phyloP scores from a whole-genome alignment of 2,113 vertebrate genomes.

The Dendropsophus ebraccatus region DNA sequence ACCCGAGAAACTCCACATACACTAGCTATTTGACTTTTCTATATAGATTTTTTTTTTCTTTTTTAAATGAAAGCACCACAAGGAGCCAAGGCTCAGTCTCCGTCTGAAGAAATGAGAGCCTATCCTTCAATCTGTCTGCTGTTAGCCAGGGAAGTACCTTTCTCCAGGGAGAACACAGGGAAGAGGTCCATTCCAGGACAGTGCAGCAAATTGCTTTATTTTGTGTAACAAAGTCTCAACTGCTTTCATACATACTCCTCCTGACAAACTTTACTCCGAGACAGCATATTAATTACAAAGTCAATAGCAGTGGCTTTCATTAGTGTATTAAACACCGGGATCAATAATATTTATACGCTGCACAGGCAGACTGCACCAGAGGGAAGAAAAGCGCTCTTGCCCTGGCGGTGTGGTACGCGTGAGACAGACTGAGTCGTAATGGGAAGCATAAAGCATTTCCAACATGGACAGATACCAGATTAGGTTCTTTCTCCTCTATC shows the following conservation, averaged over 20 bases:
- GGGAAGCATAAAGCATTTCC: constrained; percentile 74
- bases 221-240: constrained; percentile 72
- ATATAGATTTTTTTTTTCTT: constrained; percentile 40
- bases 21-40: neutral
- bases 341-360: constrained; percentile 80
- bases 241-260: constrained; percentile 48
- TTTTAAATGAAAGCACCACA: constrained; percentile 33
- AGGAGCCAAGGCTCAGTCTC: constrained; percentile 32
- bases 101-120: constrained; percentile 13
- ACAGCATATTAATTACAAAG: constrained; percentile 80
- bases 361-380: constrained; percentile 65
- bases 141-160: constrained; percentile 27
- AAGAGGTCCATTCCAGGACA: constrained; percentile 66
- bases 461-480: constrained; percentile 74
- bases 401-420: constrained; percentile 62
- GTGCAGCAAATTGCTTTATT: constrained; percentile 68
- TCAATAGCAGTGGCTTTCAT: constrained; percentile 79
- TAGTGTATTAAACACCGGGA: constrained; percentile 79
- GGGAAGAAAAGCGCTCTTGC: constrained; percentile 64
- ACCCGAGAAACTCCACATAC: neutral
- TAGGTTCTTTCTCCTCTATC: constrained; percentile 66
- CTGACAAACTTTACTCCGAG: constrained; percentile 70
- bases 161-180: constrained; percentile 59
- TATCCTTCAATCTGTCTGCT: constrained; percentile 48
- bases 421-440: constrained; percentile 68